Base-by-base conservation (phyloP, 2,888 invertebrate genomes). In the Ichneumoninae sp. region DNA sequence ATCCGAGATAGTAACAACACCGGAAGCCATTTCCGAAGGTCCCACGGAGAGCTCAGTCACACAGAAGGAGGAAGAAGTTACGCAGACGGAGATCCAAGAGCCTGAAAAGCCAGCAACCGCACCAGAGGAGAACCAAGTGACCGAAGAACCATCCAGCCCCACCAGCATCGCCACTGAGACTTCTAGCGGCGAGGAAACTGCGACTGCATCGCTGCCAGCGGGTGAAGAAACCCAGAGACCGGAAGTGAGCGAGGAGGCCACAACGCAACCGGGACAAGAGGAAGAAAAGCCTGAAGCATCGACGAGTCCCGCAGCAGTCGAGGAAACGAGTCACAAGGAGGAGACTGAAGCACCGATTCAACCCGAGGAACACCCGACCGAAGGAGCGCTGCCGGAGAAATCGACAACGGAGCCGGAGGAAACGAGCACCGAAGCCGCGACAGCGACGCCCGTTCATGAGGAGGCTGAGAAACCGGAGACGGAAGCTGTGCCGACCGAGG, bases 21-120 rank as follows among this genome's bases (percentile, higher is more conserved):
- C 77, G 57, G 70, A 66, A 19, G 77, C 60, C 8, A 33, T 22
- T 7, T 71, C 80, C 10, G 86, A 82, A 19, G 72, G 81, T 47
- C 54, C 78, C 54, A 70, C 81, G 8, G 86, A 85, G 82, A 40
- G n/a, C n/a, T 66, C 76, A 50, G 77, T 74, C 60, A 68, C 74
- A 47, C 80, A 71, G 19, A 82, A 69, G 52, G 76, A 71, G 16
- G 75, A 62, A 44, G 30, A 90, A 47, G 87, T 74, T 8, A 77
- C 66, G n/a, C 75, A 68, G 36, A 69, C 70, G 68, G 54, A 22
- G 10, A 62, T 79, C 8, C 22, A 66, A 40, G 72, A 68, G 68
- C 74, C 83, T 16, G 84, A 86, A 74, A 5, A 36, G 6, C 74
- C 87, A 40, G 40, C 26, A 47, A 13, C 82, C 70, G 4, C 10